Conservation (phyloP, 2,797 vertebrate genomes). For the Sebastolobus alascanus region DNA sequence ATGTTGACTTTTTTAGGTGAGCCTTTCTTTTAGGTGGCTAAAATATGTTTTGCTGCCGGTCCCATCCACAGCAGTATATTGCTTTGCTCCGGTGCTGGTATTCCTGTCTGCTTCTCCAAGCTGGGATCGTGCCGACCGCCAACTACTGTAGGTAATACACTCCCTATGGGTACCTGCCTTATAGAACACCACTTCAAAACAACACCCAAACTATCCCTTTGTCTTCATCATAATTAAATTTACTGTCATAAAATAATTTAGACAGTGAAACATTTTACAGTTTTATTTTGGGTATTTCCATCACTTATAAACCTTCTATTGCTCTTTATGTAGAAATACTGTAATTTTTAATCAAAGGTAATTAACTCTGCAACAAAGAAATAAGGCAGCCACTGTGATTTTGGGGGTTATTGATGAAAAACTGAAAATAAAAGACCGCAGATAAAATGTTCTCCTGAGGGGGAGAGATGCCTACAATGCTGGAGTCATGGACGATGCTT, state of each 20-base stretch:
- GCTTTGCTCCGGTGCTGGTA: no score
- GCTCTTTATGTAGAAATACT: neutral
- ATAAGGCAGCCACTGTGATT: neutral
- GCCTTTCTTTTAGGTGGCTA: no score
- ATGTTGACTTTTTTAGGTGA: no score
- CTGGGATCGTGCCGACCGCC: no score
- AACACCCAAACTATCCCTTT: no score
- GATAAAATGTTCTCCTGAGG: slow-evolving; percentile 10
- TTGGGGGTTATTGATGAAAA: slow-evolving; percentile 16
- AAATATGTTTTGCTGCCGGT: no score
- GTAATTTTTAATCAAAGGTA: slow-evolving; percentile 1
- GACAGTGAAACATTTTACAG: neutral
- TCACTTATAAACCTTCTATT: neutral
- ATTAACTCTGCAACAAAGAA: slow-evolving; percentile 3
- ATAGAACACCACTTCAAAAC: no score
- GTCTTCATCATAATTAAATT: neutral
- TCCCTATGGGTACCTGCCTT: no score
- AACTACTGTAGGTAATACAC: no score
- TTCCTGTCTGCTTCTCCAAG: no score
- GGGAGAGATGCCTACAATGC: slow-evolving; percentile 1
- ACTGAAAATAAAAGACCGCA: slow-evolving; percentile 8
- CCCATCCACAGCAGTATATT: no score
- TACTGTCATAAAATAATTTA: neutral
- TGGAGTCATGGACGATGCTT: slow-evolving; percentile 41
- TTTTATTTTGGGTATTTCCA: neutral